These are phyloP conservation scores for Cinclus cinclus DNA, from an alignment of 2,113 vertebrate species.

Conservation along the genomic window DNA sequence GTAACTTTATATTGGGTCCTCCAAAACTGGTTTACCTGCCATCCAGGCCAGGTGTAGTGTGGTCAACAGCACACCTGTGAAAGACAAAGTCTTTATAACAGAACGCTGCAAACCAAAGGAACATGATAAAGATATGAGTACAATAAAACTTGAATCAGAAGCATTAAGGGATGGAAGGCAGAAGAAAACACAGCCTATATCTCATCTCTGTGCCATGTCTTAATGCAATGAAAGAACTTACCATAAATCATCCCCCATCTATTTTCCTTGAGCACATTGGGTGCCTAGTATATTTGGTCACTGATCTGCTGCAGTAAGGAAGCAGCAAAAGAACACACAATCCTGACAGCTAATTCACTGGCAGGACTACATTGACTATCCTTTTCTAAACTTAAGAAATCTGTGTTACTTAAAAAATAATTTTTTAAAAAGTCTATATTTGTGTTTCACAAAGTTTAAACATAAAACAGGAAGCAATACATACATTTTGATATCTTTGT, in stretches of 20 bases:
- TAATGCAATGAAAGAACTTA: not conserved
- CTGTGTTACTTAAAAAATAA: not conserved
- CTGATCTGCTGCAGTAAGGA: not conserved
- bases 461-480: not conserved
- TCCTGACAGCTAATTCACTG: not conserved
- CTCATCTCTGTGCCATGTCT: not conserved
- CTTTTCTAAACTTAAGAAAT: not conserved
- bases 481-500: not conserved
- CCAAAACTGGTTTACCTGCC: not conserved
- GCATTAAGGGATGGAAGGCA: not conserved
- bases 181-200: not conserved
- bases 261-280: not conserved
- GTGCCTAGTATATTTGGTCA: not conserved
- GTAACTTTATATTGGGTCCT: not conserved
- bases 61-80: not conserved
- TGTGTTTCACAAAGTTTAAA: not conserved
- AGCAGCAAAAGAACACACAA: not conserved
- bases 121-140: not conserved
- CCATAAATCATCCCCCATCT: not conserved
- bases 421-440: not conserved
- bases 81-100: not conserved
- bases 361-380: not conserved
- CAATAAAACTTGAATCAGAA: not conserved
- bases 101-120: not conserved
- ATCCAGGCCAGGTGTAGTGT: not conserved